Percentiles rank a stretch among this genome's conserved stretches.
phyloP scores from a whole-genome alignment of 1,140 invertebrate genomes.

The Arctopsyche grandis region DNA sequence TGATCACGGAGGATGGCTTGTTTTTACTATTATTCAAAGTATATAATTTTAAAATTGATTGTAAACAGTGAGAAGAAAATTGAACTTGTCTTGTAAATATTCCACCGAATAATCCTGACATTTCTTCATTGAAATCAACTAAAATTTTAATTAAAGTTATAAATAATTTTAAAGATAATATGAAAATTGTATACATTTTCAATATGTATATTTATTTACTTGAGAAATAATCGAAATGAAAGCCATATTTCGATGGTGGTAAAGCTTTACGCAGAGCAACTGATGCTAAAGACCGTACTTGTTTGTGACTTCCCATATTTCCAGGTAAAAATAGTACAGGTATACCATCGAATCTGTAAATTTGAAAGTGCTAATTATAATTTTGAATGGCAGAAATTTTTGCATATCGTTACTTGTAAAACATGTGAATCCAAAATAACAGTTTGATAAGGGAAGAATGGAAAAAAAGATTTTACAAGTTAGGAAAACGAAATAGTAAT shows the following conservation, averaged over 20 bases:
- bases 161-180: slow-evolving; percentile 10
- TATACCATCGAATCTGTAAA: slow-evolving; percentile 73
- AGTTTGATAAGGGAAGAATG: too few relatives aligned
- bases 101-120: slow-evolving; percentile 77
- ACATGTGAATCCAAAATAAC: too few relatives aligned
- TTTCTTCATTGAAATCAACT: slow-evolving; percentile 81
- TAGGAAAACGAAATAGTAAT: too few relatives aligned
- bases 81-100: slow-evolving; percentile 76
- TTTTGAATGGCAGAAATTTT: too few relatives aligned
- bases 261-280: slow-evolving; percentile 80
- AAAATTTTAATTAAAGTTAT: slow-evolving; percentile 35
- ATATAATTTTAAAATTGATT: slow-evolving; percentile 77
- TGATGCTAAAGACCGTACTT: slow-evolving; percentile 84
- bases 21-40: slow-evolving; percentile 52
- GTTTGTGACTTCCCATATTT: slow-evolving; percentile 85
- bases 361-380: not conserved
- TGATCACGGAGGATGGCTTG: slow-evolving; percentile 69
- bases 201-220: slow-evolving; percentile 45
- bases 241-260: slow-evolving; percentile 67
- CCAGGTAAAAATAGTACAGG: slow-evolving; percentile 91
- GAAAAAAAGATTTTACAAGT: too few relatives aligned
- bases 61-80: slow-evolving; percentile 76
- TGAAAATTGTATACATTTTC: not conserved
- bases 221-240: slow-evolving; percentile 87
- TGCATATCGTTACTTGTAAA: too few relatives aligned